Conservation (phyloP, 2,797 vertebrate genomes). For the Etheostoma nigrum region DNA sequence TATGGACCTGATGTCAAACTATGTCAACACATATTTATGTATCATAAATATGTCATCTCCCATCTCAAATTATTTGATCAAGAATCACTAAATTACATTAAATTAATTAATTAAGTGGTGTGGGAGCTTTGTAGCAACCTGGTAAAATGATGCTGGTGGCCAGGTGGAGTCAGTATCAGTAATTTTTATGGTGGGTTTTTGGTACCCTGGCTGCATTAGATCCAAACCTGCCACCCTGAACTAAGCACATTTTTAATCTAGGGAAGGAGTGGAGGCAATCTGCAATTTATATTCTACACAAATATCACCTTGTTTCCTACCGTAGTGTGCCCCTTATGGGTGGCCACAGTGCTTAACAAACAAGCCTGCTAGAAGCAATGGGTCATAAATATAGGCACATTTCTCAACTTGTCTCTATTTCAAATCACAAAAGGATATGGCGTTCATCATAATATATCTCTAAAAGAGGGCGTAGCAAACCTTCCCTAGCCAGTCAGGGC, state of each 20-base stretch:
- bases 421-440: slow-evolving; percentile 39
- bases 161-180: slow-evolving; percentile 26
- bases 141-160: slow-evolving; percentile 23
- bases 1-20: slow-evolving; percentile 31
- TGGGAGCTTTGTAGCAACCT: slow-evolving; percentile 5
- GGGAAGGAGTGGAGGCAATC: slow-evolving; percentile 6
- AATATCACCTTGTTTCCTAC: slow-evolving; percentile 37
- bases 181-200: slow-evolving; percentile 31
- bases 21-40: slow-evolving; percentile 20
- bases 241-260: slow-evolving; percentile 13
- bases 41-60: slow-evolving; percentile 7
- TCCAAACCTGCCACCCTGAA: slow-evolving; percentile 23
- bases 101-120: slow-evolving; percentile 8
- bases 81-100: slow-evolving; percentile 31
- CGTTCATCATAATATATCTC: slow-evolving; percentile 37
- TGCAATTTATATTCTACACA: slow-evolving; percentile 13
- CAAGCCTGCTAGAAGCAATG: slow-evolving; percentile 44
- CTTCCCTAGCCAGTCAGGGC: slow-evolving; percentile 27
- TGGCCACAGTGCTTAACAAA: slow-evolving; percentile 29
- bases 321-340: slow-evolving; percentile 13
- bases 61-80: slow-evolving; percentile 14
- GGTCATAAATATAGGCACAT: slow-evolving; percentile 63
- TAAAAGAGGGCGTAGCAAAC: slow-evolving; percentile 30
- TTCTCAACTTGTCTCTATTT: slow-evolving; percentile 43
- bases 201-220: slow-evolving; percentile 36